Evolutionary conservation across 2,113 vertebrate species (phyloP).

Genomic region (Solea senegalensis): DNA sequence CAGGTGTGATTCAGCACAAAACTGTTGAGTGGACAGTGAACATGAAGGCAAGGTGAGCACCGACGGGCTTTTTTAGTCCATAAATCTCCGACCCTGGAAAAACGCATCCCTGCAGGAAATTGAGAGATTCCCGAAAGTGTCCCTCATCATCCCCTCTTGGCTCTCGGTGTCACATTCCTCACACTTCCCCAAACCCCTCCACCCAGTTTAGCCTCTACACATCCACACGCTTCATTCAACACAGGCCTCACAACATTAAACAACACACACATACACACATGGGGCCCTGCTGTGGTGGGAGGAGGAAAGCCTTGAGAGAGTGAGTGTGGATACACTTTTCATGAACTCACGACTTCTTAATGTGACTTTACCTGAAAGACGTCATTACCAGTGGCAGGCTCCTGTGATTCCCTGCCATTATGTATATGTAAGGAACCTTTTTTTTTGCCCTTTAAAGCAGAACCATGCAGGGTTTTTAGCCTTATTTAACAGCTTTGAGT

Average conservation of each 20-base stretch:
- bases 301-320: slow-evolving; percentile 38
- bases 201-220: slow-evolving; percentile 37
- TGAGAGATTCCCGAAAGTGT: slow-evolving; percentile 69
- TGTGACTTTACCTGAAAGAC: slow-evolving; percentile 17
- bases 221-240: slow-evolving; percentile 33
- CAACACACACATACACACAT: slow-evolving; percentile 21
- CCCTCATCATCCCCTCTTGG: slow-evolving; percentile 59
- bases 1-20: slow-evolving; percentile 27
- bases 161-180: slow-evolving; percentile 69
- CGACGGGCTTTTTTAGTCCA: not conserved
- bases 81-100: slow-evolving; percentile 40
- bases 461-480: too few species aligned
- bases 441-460: not conserved
- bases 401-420: too few species aligned
- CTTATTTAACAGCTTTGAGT: too few species aligned
- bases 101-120: slow-evolving; percentile 57
- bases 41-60: slow-evolving; percentile 23
- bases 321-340: slow-evolving; percentile 4
- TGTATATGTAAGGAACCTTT: not conserved
- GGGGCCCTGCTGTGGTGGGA: slow-evolving; percentile 36
- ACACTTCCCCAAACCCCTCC: slow-evolving; percentile 11
- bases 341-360: slow-evolving; percentile 7
- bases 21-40: slow-evolving; percentile 23
- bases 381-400: not conserved
- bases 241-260: slow-evolving; percentile 44